These are phyloP conservation scores for Amiota minor DNA, from an alignment of 2,888 invertebrate genomes.

Conservation along the genomic window DNA sequence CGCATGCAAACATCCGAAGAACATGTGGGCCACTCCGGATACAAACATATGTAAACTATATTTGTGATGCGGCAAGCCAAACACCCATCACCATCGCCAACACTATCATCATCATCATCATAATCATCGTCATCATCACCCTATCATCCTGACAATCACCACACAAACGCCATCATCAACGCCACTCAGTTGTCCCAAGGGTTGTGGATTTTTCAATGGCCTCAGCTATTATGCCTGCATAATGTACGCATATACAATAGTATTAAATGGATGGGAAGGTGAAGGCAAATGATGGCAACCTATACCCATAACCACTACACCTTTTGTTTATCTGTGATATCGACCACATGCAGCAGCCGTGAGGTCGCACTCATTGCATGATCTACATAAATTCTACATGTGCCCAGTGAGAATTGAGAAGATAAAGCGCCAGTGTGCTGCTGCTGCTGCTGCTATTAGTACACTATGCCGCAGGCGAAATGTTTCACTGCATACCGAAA, in stretches of 20 bases:
- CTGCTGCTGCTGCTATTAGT: slow-evolving; percentile 57
- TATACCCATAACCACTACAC: not conserved
- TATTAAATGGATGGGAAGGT: slow-evolving; percentile 38
- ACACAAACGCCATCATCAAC: no score
- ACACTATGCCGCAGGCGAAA: slow-evolving; percentile 58
- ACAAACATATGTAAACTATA: slow-evolving; percentile 62
- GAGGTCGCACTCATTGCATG: slow-evolving; percentile 45
- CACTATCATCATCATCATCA: no score
- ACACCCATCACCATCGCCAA: slow-evolving; percentile 44
- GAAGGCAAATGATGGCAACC: slow-evolving; percentile 41
- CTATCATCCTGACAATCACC: no score
- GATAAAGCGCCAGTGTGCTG: slow-evolving; percentile 40
- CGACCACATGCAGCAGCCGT: slow-evolving; percentile 57
- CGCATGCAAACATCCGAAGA: slow-evolving; percentile 60
- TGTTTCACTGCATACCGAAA: slow-evolving; percentile 59
- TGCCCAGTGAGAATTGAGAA: slow-evolving; percentile 52
- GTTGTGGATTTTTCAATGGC: slow-evolving; percentile 65
- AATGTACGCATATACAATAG: slow-evolving; percentile 50
- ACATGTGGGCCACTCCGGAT: slow-evolving; percentile 67
- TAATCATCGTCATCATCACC: no score
- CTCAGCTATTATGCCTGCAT: slow-evolving; percentile 64
- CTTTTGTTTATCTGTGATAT: slow-evolving; percentile 36
- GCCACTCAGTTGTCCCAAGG: slow-evolving; percentile 55
- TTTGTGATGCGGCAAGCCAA: slow-evolving; percentile 59
- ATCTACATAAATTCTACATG: slow-evolving; percentile 68